These are phyloP conservation scores for Burhinus oedicnemus DNA, from an alignment of 2,113 vertebrate genomes.

Conservation along the genomic window DNA sequence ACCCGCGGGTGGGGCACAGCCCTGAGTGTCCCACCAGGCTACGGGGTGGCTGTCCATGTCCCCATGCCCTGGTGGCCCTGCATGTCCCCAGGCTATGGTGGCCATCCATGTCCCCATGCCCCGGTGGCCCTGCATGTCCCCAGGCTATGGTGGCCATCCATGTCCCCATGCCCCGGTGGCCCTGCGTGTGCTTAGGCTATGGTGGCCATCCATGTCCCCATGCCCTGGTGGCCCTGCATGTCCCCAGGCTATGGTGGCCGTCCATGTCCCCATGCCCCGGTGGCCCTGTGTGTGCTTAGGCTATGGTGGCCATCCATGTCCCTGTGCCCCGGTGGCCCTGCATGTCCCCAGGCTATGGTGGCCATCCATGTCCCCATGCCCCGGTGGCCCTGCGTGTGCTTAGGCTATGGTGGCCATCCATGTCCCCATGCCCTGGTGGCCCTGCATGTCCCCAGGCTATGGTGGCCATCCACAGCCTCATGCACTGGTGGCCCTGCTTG, in stretches of 20 bases:
- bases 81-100: background rate
- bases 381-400: background rate
- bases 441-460: background rate
- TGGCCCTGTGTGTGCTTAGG: background rate
- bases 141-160: background rate
- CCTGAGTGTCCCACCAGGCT: background rate
- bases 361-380: no score
- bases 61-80: background rate
- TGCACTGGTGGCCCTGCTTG: background rate
- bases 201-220: background rate
- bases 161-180: background rate
- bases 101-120: background rate
- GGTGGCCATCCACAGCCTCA: background rate
- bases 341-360: background rate
- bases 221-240: background rate
- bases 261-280: background rate
- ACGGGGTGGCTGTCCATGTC: background rate
- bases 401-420: background rate
- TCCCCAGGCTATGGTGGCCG: background rate
- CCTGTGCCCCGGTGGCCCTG: background rate
- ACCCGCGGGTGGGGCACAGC: background rate
- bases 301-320: background rate
- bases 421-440: background rate
- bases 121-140: background rate
- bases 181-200: background rate